Conservation (phyloP, 2,888 invertebrate species). For the Aspidiotus rigidus region DNA sequence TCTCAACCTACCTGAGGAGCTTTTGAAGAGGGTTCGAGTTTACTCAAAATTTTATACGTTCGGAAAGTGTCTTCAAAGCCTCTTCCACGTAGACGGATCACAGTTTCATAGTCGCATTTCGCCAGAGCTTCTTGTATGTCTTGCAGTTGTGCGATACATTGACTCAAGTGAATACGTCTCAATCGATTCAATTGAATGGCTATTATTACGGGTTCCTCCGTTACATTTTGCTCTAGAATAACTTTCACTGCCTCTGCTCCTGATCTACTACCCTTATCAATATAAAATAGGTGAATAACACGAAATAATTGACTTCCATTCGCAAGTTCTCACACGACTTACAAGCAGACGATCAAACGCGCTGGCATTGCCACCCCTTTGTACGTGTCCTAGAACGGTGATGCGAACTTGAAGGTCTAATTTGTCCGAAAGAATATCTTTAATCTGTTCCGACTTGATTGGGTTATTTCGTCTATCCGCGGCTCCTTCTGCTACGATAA, state of each 20-base stretch:
- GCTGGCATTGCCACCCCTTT: constrained; percentile 94
- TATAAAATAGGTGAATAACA: neutral
- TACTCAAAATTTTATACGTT: constrained; percentile 16
- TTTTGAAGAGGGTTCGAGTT: constrained; percentile 6
- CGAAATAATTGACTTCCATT: too few species aligned
- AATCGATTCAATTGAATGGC: neutral
- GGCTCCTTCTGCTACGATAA: constrained; percentile 96
- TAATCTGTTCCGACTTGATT: constrained; percentile 86
- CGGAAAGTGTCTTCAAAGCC: constrained; percentile 19
- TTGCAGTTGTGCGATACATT: neutral
- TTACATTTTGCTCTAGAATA: constrained; percentile 3
- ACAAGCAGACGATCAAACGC: constrained; percentile 97
- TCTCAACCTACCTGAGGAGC: constrained; percentile 1
- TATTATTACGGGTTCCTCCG: constrained; percentile 20
- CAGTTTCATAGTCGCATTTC: neutral
- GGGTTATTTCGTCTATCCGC: constrained; percentile 86
- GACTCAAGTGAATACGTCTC: neutral
- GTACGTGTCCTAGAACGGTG: constrained; percentile 96
- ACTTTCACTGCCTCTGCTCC: constrained; percentile 15
- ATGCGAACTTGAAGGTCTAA: constrained; percentile 92
- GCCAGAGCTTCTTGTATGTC: constrained; percentile 9
- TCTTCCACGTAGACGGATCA: constrained; percentile 10
- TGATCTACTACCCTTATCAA: constrained; percentile 19
- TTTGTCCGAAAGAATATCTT: constrained; percentile 77
- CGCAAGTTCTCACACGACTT: constrained; percentile 41